phyloP scores from a whole-genome alignment of 2,797 vertebrate genomes.

The Helostoma temminkii region DNA sequence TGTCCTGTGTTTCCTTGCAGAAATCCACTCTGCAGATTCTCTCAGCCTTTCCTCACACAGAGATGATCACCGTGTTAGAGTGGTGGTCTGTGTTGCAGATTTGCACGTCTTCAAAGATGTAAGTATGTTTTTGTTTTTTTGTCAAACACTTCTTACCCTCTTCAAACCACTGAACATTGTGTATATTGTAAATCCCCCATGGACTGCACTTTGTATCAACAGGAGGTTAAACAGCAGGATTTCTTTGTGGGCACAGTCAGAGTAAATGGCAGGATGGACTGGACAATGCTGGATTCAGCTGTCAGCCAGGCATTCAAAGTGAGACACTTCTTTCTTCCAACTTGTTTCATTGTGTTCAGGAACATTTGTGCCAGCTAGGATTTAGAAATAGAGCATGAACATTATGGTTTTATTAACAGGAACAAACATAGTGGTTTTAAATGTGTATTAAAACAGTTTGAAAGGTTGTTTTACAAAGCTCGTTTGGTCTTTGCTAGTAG shows the following conservation, averaged over 20 bases:
- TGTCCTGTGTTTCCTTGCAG: constrained; percentile 67
- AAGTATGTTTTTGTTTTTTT: constrained; percentile 54
- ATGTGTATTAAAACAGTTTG: not conserved
- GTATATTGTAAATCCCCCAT: not conserved
- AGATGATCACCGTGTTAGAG: constrained; percentile 90
- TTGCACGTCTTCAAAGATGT: constrained; percentile 96
- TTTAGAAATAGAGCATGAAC: not conserved
- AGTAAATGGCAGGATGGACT: constrained; percentile 93
- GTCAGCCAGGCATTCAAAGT: constrained; percentile 96
- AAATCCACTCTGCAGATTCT: constrained; percentile 88
- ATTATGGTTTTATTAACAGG: not conserved
- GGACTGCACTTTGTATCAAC: constrained; percentile 20
- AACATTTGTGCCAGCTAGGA: constrained; percentile 1
- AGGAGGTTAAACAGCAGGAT: constrained; percentile 97
- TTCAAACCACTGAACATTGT: not conserved
- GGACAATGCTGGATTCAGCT: constrained; percentile 93
- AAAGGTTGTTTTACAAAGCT: not conserved
- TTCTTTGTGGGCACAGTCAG: constrained; percentile 93
- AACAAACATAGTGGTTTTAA: not conserved
- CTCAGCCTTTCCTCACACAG: constrained; percentile 86
- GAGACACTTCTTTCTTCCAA: constrained; percentile 33
- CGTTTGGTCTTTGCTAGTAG: not conserved
- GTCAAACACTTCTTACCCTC: not conserved
- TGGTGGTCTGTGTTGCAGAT: constrained; percentile 91
- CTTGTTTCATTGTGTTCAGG: not conserved